phyloP scores from a whole-genome alignment of 1,140 invertebrate species.

The Monochamus saltuarius region DNA sequence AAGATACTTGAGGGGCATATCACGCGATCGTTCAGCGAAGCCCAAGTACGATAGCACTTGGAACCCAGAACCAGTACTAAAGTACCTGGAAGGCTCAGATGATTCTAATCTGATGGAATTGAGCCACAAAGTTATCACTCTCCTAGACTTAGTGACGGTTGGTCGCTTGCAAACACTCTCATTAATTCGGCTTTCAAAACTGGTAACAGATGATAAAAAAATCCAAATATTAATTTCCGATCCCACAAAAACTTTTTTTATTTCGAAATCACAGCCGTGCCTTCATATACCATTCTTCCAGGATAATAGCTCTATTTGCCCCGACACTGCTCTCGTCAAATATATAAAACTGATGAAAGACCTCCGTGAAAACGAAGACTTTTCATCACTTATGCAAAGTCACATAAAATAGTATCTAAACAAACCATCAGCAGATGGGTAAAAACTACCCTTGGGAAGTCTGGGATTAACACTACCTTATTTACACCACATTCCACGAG shows the following conservation, averaged over 20 bases:
- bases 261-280: neutral
- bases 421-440: neutral
- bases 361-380: neutral
- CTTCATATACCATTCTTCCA: slow-evolving; percentile 3
- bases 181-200: neutral
- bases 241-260: neutral
- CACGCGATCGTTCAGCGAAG: no score
- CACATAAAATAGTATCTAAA: neutral
- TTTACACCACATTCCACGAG: neutral
- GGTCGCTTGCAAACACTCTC: neutral
- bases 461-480: neutral
- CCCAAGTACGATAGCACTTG: no score
- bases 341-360: neutral
- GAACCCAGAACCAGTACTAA: no score
- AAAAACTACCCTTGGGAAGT: neutral
- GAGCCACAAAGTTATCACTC: no score
- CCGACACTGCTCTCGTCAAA: neutral
- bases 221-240: neutral
- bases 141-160: no score
- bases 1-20: neutral
- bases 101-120: no score
- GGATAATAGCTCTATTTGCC: neutral
- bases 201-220: neutral
- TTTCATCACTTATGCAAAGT: slow-evolving; percentile 1
- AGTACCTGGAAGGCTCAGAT: no score